phyloP scores from a whole-genome alignment of 2,888 invertebrate genomes.

The Trichopria drosophilae region DNA sequence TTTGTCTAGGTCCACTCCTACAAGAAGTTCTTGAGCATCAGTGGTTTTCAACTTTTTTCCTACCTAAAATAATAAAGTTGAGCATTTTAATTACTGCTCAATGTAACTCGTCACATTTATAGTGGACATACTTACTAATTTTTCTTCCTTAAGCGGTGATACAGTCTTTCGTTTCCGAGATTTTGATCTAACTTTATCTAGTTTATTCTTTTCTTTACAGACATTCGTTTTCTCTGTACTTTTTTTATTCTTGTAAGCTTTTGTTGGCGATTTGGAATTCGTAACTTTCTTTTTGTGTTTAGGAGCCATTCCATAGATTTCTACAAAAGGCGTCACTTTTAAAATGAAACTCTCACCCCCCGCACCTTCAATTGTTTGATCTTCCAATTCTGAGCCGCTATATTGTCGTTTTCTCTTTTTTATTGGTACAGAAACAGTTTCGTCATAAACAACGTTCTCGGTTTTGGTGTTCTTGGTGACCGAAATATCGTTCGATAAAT shows the following conservation, averaged over 20 bases:
- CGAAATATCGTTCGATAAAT: neutral
- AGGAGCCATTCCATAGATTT: slow-evolving; percentile 46
- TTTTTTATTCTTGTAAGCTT: slow-evolving; percentile 11
- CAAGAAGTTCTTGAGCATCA: slow-evolving; percentile 43
- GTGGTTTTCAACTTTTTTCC: slow-evolving; percentile 41
- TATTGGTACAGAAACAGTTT: slow-evolving; percentile 37
- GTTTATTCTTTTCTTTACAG: neutral
- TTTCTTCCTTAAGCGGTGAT: slow-evolving; percentile 36
- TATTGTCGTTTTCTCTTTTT: slow-evolving; percentile 45
- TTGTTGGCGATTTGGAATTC: slow-evolving; percentile 22
- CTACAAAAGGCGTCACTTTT: slow-evolving; percentile 43
- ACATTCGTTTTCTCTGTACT: slow-evolving; percentile 18
- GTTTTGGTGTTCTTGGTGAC: slow-evolving; percentile 24
- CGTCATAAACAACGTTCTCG: slow-evolving; percentile 40
- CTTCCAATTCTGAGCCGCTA: slow-evolving; percentile 44
- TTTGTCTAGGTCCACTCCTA: slow-evolving; percentile 45
- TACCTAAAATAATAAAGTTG: slow-evolving; percentile 32
- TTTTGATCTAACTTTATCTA: slow-evolving; percentile 36
- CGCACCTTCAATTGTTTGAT: slow-evolving; percentile 37
- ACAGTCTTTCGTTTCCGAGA: slow-evolving; percentile 41
- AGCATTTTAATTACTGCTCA: neutral
- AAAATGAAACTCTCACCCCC: slow-evolving; percentile 36
- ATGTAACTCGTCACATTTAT: neutral
- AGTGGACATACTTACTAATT: slow-evolving; percentile 37
- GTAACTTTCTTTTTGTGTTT: slow-evolving; percentile 35